Evolutionary conservation across 1,140 invertebrate genomes (phyloP), one percentile per base, ranked within the genome.

Genomic region (Drosophila busckii): DNA sequence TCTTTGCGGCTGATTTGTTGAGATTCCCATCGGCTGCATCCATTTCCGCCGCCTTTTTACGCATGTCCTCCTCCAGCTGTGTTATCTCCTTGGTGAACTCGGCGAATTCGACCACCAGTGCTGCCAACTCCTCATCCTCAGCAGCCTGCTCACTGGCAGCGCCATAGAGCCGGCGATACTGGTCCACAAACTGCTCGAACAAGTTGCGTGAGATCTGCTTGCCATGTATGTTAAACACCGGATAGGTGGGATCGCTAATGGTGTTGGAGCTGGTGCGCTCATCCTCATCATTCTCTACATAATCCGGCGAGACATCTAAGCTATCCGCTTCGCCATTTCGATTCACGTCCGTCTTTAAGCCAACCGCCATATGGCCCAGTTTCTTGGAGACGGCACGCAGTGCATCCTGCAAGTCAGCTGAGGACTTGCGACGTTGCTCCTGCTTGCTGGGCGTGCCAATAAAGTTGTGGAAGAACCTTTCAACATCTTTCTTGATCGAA

Each of bases 201-300:
- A 94, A 87, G 4, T 90, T 90, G 44, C 92, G 90, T 0, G 94
- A 95, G 26, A 93, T 92, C 4, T 92, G 90, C 17, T 92, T 88
- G 2, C 93, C 93, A 46, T 95, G 91, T 25, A 88, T 89, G 64
- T 92, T 90, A 68, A 95, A 94, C 6, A 94, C 90, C 13, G 94
- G 94, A 88, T 92, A 93, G 35, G 88, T 89, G 10, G 94, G 94
- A 88, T 95, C 94, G 17, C 92, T 90, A 40, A 95, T 94, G 1
- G 93, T 94, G 45, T 92, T 90, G 8, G 70, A 75, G 13, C 69
- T 65, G 9, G 41, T 44, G 10, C 70, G 84, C 42, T 88, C 88
- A 3, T 85, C 63, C 37, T 83, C 61, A 37, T 78, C 76, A 19
- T 85, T 82, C 55, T 89, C 87, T 4, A 88, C 86, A 4, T 52